Evolutionary conservation across 1,140 invertebrate genomes (phyloP), one percentile per base, ranked within the genome.

Genomic region (Saxidomus purpurata): DNA sequence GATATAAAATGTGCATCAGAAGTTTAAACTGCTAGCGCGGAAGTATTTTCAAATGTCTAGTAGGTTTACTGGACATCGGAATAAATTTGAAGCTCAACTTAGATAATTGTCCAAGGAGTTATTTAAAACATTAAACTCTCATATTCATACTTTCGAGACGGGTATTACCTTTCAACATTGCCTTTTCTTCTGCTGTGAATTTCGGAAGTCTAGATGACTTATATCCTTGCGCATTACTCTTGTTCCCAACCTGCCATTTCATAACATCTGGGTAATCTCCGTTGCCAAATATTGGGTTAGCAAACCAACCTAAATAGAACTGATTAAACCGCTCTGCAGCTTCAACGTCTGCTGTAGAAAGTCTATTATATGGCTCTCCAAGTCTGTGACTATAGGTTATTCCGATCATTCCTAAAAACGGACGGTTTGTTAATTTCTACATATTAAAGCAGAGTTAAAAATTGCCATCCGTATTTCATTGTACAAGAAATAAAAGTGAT

Each of bases 211-310:
- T 84, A 25, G 94, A 94, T 9, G 59, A 49, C 8, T 76, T 69
- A 0, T 90, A 80, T 1, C 92, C 92, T 36, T 94, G 85, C 49
- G 88, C 71, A 17, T 55, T 52, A 84, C 93, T 95, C 83, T 94
- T 93, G 38, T 91, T 91, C 0, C 38, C 87, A 22, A 95, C 85
- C 31, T 91, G 90, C 25, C 83, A 34, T 74, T 92, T 94, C 92
- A 95, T 94, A n/a, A 96, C 90, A 47, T 92, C 92, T 11, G 96
- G 96, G 81, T 96, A 96, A 85, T 95, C 94, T 13, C 95, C 95
- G 79, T 94, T 93, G 8, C 89, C 92, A 69, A 93, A 94, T 47
- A 96, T 94, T 13, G 95, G 94, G 88, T 95, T 91, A 31, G 92
- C 92, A 89, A 95, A 95, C 95, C 94, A 95, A 9, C 95, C 95